Evolutionary conservation across 2,113 vertebrate species (phyloP).

Genomic region (Marcusenius ussheri): DNA sequence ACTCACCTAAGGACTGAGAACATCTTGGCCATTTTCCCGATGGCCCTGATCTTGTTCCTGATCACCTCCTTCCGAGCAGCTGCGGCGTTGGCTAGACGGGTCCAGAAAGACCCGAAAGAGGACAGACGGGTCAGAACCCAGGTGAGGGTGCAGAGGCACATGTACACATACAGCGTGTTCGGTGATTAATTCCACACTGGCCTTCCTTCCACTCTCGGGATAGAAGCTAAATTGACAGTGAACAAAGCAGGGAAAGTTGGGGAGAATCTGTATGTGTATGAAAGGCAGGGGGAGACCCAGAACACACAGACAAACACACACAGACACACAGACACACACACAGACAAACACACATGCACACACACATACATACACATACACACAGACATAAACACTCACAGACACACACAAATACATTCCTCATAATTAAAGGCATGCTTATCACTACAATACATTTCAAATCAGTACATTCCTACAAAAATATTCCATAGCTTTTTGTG

Average conservation of each 20-base stretch:
- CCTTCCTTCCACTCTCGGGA: not conserved
- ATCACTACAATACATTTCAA: not conserved
- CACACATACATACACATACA: not conserved
- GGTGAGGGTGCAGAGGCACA: not conserved
- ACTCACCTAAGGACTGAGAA: slow-evolving; percentile 68
- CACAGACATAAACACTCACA: not conserved
- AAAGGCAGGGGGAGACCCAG: too few relatives aligned
- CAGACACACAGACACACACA: not conserved
- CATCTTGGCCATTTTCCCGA: slow-evolving; percentile 78
- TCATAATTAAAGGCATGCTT: not conserved
- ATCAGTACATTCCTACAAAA: not conserved
- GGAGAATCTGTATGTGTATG: too few relatives aligned
- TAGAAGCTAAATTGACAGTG: not conserved
- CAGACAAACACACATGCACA: not conserved
- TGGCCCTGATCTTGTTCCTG: slow-evolving; percentile 72
- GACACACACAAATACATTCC: not conserved
- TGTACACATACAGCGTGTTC: not conserved
- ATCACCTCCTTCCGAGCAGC: slow-evolving; percentile 73
- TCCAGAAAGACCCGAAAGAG: slow-evolving; percentile 2
- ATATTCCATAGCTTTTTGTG: not conserved
- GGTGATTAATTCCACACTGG: not conserved
- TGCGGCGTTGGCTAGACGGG: slow-evolving; percentile 64
- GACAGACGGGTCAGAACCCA: not conserved
- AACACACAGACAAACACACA: not conserved
- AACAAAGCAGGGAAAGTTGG: not conserved